Evolutionary conservation across 2,797 vertebrate genomes (phyloP).

Genomic region (Petrocephalus schoutedeni): DNA sequence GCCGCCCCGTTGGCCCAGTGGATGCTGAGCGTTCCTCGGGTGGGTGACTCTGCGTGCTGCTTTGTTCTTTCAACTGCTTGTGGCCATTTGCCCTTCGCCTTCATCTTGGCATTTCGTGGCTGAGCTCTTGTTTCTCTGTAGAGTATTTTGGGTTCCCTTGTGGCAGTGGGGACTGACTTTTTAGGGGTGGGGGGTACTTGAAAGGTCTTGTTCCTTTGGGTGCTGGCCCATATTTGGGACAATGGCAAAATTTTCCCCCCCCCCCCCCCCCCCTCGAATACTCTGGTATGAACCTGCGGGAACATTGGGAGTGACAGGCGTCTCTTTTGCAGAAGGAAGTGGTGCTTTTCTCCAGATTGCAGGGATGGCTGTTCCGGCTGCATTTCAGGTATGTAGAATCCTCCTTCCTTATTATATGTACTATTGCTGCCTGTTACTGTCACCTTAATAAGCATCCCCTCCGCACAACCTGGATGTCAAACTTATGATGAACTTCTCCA

Average conservation of each 20-base stretch:
- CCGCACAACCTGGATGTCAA: neutral
- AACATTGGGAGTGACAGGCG: neutral
- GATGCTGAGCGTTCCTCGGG: slow-evolving; percentile 45
- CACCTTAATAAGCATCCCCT: neutral
- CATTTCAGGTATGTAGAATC: slow-evolving; percentile 58
- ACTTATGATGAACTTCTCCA: neutral
- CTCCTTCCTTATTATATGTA: neutral
- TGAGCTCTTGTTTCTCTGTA: neutral
- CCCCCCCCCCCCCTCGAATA: neutral
- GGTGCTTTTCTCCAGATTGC: slow-evolving; percentile 44
- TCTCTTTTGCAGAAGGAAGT: slow-evolving; percentile 58
- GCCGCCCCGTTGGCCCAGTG: slow-evolving; percentile 35
- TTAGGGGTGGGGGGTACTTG: neutral
- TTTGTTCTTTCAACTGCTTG: slow-evolving; percentile 6
- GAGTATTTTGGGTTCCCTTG: neutral
- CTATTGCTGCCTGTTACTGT: neutral
- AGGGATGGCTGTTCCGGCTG: slow-evolving; percentile 66
- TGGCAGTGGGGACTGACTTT: neutral
- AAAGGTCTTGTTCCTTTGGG: neutral
- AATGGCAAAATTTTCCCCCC: neutral
- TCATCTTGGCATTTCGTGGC: neutral
- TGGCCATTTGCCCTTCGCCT: neutral
- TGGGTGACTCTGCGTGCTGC: slow-evolving; percentile 39
- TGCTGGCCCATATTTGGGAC: neutral
- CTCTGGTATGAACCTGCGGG: neutral